These are phyloP conservation scores for Malaclemys terrapin DNA, from an alignment of 2,113 vertebrate species.

Conservation along the genomic window DNA sequence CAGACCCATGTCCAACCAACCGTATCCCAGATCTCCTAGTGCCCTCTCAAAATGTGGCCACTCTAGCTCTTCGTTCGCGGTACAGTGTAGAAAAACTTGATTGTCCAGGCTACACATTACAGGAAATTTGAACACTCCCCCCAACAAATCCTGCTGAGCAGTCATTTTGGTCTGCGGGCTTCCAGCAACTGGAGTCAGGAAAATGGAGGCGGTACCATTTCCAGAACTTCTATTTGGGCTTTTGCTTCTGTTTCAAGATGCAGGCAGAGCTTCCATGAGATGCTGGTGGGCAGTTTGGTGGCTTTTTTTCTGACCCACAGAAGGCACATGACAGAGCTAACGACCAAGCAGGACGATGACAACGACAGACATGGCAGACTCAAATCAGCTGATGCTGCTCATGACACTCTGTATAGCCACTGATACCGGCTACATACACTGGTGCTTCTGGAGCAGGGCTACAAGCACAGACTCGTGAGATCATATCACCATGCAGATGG, in stretches of 20 bases:
- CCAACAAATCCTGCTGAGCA: not conserved
- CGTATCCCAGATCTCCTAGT: not conserved
- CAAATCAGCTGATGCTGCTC: not conserved
- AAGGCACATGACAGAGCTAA: not conserved
- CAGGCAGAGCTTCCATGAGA: not conserved
- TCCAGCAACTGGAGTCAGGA: not conserved
- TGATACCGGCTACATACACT: not conserved
- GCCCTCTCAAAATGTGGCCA: not conserved
- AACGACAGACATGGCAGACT: not conserved
- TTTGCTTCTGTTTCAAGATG: not conserved
- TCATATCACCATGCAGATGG: not conserved
- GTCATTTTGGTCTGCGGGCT: not conserved
- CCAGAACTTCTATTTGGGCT: not conserved
- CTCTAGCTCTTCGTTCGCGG: not conserved
- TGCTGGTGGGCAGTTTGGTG: not conserved
- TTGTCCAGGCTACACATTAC: too few species aligned
- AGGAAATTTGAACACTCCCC: too few species aligned
- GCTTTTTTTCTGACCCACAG: not conserved
- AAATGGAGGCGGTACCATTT: not conserved
- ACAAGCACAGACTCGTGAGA: not conserved
- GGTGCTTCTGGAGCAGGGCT: too few species aligned
- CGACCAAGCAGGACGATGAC: not conserved
- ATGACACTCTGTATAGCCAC: not conserved
- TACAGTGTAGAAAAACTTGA: not conserved
- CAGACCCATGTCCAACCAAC: not conserved